Evolutionary conservation across 2,113 vertebrate genomes (phyloP).

Genomic region (Dipodomys spectabilis): DNA sequence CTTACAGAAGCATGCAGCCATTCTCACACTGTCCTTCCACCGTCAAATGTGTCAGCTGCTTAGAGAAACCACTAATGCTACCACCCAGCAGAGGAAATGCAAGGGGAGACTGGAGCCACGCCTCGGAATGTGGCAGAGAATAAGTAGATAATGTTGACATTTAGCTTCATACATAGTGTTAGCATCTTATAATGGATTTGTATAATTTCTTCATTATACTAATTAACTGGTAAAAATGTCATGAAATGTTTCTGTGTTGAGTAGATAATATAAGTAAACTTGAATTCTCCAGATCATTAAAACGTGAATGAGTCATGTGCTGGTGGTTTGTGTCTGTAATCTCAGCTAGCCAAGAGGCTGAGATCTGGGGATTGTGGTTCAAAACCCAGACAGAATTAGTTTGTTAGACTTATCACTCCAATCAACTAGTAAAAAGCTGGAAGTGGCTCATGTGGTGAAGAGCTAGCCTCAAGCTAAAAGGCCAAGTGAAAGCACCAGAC

Average conservation of each 20-base stretch:
- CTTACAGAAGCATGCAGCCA: no score
- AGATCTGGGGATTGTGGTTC: no score
- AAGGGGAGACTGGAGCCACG: background rate
- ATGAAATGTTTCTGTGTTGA: background rate
- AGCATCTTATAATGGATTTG: background rate
- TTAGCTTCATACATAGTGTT: background rate
- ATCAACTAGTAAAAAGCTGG: no score
- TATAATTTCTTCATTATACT: background rate
- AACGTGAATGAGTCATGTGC: background rate
- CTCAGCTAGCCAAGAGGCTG: no score
- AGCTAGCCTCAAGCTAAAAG: no score
- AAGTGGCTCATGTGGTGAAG: no score
- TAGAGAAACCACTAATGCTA: background rate
- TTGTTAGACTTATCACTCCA: no score
- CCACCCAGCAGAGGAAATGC: background rate
- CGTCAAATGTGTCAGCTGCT: background rate
- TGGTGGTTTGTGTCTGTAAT: no score
- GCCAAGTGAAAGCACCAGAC: no score
- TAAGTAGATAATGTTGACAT: background rate
- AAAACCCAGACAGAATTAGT: no score
- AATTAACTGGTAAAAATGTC: background rate
- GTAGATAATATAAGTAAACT: background rate
- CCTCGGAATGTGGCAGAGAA: background rate
- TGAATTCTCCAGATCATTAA: constrained; percentile 6
- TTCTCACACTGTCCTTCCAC: no score